Evolutionary conservation across 2,113 vertebrate genomes (phyloP).

Genomic region (Taurulus bubalis): DNA sequence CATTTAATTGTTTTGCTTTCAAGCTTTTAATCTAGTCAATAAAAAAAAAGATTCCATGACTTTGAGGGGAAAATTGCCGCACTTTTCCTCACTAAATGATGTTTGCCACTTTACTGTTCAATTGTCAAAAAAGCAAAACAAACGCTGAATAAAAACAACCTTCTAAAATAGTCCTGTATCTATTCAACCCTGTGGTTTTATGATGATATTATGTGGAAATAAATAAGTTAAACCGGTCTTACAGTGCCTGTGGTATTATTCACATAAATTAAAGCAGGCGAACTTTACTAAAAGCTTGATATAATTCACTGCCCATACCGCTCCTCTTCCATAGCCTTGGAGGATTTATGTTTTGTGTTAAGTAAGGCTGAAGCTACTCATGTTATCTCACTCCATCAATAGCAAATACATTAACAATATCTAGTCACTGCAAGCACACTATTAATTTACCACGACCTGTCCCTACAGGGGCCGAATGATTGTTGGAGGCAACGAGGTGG

Average conservation of each 20-base stretch:
- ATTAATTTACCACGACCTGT: slow-evolving; percentile 90
- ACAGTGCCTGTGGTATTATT: slow-evolving; percentile 1
- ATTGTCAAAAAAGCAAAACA: not conserved
- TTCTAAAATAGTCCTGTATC: not conserved
- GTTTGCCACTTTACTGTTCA: not conserved
- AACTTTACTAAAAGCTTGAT: slow-evolving; percentile 49
- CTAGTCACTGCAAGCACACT: slow-evolving; percentile 88
- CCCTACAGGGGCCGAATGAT: slow-evolving; percentile 87
- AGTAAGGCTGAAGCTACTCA: slow-evolving; percentile 90
- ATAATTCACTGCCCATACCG: slow-evolving; percentile 34
- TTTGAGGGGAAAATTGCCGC: slow-evolving; percentile 15
- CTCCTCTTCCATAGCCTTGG: slow-evolving; percentile 78
- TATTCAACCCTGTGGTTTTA: not conserved
- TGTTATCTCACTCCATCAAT: slow-evolving; percentile 91
- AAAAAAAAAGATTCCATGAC: not conserved
- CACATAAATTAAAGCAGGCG: slow-evolving; percentile 4
- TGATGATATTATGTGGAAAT: slow-evolving; percentile 17
- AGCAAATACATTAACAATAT: slow-evolving; percentile 91
- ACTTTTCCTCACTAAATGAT: slow-evolving; percentile 4
- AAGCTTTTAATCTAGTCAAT: not conserved
- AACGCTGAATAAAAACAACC: not conserved
- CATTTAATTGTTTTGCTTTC: not conserved
- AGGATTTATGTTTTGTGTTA: slow-evolving; percentile 92
- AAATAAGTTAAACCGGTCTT: slow-evolving; percentile 8
- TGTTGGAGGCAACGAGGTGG: slow-evolving; percentile 88